Conservation (phyloP, 2,113 vertebrate species). For the Cettia cetti region DNA sequence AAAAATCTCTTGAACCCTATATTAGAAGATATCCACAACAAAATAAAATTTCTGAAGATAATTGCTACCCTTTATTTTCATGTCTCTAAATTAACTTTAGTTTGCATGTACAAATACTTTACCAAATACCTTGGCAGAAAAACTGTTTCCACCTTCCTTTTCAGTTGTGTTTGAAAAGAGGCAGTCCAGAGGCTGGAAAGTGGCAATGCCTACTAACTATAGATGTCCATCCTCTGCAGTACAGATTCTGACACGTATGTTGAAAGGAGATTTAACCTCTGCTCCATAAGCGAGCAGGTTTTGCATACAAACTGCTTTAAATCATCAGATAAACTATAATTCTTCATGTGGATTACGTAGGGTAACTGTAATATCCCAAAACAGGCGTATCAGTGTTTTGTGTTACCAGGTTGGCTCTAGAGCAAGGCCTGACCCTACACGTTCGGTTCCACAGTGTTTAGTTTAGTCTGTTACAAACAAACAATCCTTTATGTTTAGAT, state of each 20-base stretch:
- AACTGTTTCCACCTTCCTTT: not conserved
- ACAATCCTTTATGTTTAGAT: not conserved
- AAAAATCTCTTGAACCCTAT: not conserved
- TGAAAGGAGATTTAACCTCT: not conserved
- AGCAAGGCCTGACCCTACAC: not conserved
- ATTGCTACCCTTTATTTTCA: not conserved
- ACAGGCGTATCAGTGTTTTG: not conserved
- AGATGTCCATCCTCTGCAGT: not conserved
- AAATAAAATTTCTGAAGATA: not conserved
- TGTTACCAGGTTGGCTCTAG: not conserved
- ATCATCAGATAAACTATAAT: not conserved
- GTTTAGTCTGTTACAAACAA: not conserved
- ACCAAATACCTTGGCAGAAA: not conserved
- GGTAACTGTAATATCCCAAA: not conserved
- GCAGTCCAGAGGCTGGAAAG: not conserved
- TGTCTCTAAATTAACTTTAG: not conserved
- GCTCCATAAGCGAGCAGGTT: not conserved
- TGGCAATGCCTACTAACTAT: accelerated
- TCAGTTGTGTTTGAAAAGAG: not conserved
- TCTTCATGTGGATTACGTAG: not conserved
- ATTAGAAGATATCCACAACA: not conserved
- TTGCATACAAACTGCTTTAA: not conserved
- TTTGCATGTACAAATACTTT: not conserved
- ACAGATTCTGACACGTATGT: not conserved
- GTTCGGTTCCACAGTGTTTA: not conserved